Evolutionary conservation across 2,888 invertebrate species (phyloP).

Genomic region (Dicyrtoma fusca): DNA sequence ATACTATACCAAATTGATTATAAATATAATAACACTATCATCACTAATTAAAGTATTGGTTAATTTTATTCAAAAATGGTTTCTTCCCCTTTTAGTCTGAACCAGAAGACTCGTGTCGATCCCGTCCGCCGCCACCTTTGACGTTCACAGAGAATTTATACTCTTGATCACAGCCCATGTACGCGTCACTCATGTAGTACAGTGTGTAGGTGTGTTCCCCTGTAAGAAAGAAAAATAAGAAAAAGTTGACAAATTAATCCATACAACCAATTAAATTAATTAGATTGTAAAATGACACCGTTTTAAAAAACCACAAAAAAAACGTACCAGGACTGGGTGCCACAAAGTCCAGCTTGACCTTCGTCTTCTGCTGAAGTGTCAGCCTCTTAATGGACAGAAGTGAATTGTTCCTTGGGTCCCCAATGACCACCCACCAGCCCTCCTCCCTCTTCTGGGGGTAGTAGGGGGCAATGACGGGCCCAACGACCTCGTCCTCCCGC

Average conservation of each 20-base stretch:
- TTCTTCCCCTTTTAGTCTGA: conserved; percentile 36
- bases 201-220: conserved; percentile 89
- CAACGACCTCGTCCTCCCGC: conserved; percentile 94
- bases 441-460: conserved; percentile 74
- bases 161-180: conserved; percentile 99
- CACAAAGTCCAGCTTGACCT: conserved; percentile 86
- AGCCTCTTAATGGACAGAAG: conserved; percentile 95
- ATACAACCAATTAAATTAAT: too few relatives aligned
- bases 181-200: conserved; percentile 99
- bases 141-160: conserved; percentile 89
- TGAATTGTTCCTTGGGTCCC: conserved; percentile 92
- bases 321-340: conserved; percentile 73
- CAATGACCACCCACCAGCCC: conserved; percentile 94
- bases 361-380: conserved; percentile 89
- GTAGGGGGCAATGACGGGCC: conserved; percentile 97
- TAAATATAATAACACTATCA: too few relatives aligned
- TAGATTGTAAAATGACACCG: too few relatives aligned
- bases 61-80: too few relatives aligned
- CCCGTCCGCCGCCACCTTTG: conserved; percentile 61
- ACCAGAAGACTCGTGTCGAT: conserved; percentile 31
- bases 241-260: conserved; percentile 1
- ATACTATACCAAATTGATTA: too few relatives aligned
- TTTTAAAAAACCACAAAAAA: background rate
- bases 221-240: conserved; percentile 20
- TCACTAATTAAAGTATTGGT: too few relatives aligned